Base-by-base conservation (phyloP, 2,113 vertebrate species). In the Bubo blakistoni region DNA sequence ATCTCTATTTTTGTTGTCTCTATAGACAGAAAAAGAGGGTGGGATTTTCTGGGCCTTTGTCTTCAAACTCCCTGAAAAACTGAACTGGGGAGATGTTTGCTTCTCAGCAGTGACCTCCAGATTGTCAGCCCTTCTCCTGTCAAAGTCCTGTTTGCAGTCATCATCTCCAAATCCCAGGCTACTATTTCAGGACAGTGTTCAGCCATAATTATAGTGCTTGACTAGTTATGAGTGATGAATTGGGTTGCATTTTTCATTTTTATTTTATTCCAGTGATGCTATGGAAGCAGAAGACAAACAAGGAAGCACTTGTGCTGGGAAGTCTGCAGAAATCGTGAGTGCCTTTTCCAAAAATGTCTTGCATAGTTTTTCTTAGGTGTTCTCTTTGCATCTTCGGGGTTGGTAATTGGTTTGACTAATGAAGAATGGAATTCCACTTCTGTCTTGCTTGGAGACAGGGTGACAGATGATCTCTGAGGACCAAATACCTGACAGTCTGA, bases 221-320 rank as follows among this genome's bases (percentile, higher is more conserved):
- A 38, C 29, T 66, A 51, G 26, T 86, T 88, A 38, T 0, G 4
- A 58, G 29, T 69, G 46, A 34, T 91, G 29, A 93, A 47, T 19
- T 51, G 42, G 42, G 25, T 83, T 86, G 22, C 13, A 58, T 38
- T 91, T 85, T 86, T 65, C 0, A 36, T 90, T 36, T 96, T 85
- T 46, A 46, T 87, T 97, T 97, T 88, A 18, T 98, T 98, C 87
- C 95, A 99, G 99, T 98, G 99, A 99, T 47, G 97, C 98, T 18
- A 99, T 99, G 99, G 99, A 99, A 97, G 99, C 99, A 0, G 99
- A 99, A 80, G 99, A 99, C 20, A 99, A 99, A 90, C 92, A 98
- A 90, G 98, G 98, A 73, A 99, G 97, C 95, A 97, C 98, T 22
- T 98, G 98, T 61, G 98, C 97, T 30, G 99, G 97, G 91, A 99